Evolutionary conservation across 1,140 invertebrate genomes (phyloP), one percentile per base, ranked within the genome.

Genomic region (Pogonognathellus flavescens): DNA sequence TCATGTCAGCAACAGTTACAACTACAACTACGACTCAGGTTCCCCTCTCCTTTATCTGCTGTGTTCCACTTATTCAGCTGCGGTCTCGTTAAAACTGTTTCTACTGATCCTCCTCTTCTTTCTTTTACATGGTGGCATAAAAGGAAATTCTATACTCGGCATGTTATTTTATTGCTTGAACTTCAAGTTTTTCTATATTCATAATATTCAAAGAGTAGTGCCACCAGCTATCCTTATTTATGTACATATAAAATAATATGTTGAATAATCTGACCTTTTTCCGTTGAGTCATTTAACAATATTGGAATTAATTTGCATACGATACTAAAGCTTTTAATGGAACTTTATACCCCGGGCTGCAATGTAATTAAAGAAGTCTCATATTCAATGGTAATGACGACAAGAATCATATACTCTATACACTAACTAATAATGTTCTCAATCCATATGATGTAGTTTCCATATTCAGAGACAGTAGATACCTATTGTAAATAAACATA

Each of bases 1-100:
- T 76, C 41, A 76, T 76, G 70, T 76, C 70, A 76, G 70, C 70
- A 76, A 76, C 70, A 76, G 70, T 76, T 76, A 76, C 70, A 76
- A 57, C 53, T 16, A 76, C 70, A 76, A 76, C 31, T 50, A 31
- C 31, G 6, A 41, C 31, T 41, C 13, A 76, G 41, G 13, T 18
- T 31, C 70, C 70, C 70, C 41, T 76, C 41, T 76, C 25, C 18
- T 76, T 76, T 76, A 76, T 76, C 70, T 76, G 16, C 25, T 76
- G 7, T 76, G 70, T 31, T 76, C 70, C 70, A 76, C 70, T 76
- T 76, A 76, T 31, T 76, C 70, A 50, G 70, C 70, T 76, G 70
- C 70, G 70, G 70, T 76, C 70, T 76, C 41, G 70, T 76, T 31
- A 76, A 76, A 76, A 76, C 70, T 3, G 31, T 76, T 76, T 76